Conservation (phyloP, 2,888 invertebrate genomes). For the Microplitis manilae region DNA sequence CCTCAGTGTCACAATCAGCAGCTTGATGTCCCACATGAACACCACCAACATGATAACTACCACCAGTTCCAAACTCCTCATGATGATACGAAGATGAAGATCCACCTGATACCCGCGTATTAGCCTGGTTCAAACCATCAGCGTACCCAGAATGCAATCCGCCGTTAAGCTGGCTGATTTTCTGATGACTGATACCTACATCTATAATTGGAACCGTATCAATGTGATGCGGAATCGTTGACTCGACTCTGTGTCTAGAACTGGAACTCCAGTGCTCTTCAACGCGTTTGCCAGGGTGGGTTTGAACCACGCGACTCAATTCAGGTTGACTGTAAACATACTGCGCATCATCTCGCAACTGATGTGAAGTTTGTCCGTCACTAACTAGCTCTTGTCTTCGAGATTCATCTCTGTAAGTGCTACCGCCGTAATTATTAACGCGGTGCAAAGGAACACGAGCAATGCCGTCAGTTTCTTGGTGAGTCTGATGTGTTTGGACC, state of each 20-base stretch:
- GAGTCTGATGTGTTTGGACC: neutral
- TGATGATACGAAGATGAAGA: conserved; percentile 21
- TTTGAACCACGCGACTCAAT: conserved; percentile 11
- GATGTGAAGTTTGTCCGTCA: neutral
- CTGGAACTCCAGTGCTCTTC: conserved; percentile 54
- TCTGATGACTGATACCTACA: conserved; percentile 30
- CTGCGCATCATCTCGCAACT: conserved; percentile 4
- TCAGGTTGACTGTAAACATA: conserved; percentile 40
- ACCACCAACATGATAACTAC: conserved; percentile 42
- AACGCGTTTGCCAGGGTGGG: conserved; percentile 44
- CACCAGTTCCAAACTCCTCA: neutral
- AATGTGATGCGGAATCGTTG: conserved; percentile 33
- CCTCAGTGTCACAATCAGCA: conserved; percentile 15
- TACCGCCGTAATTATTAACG: neutral
- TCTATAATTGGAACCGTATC: conserved; percentile 21
- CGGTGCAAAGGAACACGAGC: neutral
- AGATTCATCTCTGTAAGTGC: neutral
- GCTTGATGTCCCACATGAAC: conserved; percentile 42
- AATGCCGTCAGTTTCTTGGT: neutral
- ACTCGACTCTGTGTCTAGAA: conserved; percentile 46
- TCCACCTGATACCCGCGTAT: conserved; percentile 5
- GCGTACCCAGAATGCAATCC: neutral
- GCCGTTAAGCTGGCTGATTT: conserved; percentile 22
- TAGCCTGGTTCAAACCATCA: neutral
- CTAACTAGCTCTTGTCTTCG: neutral